A percentile compares a stretch with the other conserved stretches of the same genome.
Evolutionary conservation across 2,113 vertebrate species (phyloP).

Genomic region (Anguilla rostrata): DNA sequence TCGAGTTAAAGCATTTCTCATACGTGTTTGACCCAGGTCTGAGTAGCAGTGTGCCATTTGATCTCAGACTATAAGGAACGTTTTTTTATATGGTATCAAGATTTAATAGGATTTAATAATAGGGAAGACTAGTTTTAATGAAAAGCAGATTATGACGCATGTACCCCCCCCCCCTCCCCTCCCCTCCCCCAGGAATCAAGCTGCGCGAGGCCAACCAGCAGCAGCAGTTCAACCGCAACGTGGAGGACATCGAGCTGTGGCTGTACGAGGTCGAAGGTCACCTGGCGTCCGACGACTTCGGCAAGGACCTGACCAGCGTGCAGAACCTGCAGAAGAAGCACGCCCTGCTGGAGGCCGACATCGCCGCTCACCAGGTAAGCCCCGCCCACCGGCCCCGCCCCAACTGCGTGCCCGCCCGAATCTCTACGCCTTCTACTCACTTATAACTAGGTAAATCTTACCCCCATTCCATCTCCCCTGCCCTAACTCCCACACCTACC

Average conservation of each 20-base stretch:
- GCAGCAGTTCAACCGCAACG: conserved; percentile 97
- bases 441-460: too few species aligned
- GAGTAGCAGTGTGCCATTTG: neutral
- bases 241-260: conserved; percentile 98
- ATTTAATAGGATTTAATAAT: neutral
- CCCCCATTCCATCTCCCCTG: too few species aligned
- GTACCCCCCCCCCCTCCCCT: neutral
- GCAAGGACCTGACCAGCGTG: conserved; percentile 94
- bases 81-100: neutral
- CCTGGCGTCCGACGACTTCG: conserved; percentile 93
- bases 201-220: conserved; percentile 97
- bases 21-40: neutral
- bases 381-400: too few species aligned
- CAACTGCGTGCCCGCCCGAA: too few species aligned
- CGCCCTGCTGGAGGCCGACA: conserved; percentile 90
- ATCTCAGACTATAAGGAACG: neutral
- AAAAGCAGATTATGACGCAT: neutral
- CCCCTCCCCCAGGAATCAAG: conserved; percentile 80
- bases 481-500: too few species aligned
- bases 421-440: too few species aligned
- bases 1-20: neutral
- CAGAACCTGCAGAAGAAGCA: conserved; percentile 99
- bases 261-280: conserved; percentile 97
- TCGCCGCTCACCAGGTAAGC: conserved; percentile 91
- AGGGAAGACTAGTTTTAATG: neutral